These are phyloP conservation scores for Eumacrocentrus americanus DNA, from an alignment of 2,888 invertebrate genomes.

Conservation along the genomic window DNA sequence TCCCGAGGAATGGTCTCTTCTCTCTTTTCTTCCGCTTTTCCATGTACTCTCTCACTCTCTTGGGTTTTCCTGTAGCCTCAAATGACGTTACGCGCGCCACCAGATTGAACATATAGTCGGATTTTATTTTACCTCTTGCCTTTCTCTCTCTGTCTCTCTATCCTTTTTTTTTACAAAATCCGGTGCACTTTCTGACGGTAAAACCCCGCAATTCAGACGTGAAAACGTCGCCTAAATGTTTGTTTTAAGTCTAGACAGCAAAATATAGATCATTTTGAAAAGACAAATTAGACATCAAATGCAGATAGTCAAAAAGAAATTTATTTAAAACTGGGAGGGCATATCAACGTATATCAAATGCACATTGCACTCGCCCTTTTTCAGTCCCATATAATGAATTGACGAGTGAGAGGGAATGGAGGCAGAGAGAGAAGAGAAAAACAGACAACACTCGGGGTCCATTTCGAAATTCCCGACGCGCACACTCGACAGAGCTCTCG, in stretches of 20 bases:
- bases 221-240: neutral
- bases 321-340: too few relatives aligned
- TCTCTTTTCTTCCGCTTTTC: constrained; percentile 7
- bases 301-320: too few relatives aligned
- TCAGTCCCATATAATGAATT: too few relatives aligned
- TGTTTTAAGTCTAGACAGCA: too few relatives aligned
- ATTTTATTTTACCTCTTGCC: neutral
- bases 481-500: too few relatives aligned
- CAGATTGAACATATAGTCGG: constrained; percentile 1
- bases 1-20: constrained; percentile 18
- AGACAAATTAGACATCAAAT: too few relatives aligned
- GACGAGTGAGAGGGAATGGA: too few relatives aligned
- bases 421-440: neutral
- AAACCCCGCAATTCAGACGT: neutral
- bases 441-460: too few relatives aligned
- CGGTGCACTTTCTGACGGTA: neutral
- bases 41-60: constrained; percentile 7
- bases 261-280: too few relatives aligned
- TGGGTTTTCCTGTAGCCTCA: constrained; percentile 22
- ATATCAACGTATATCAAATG: too few relatives aligned
- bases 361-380: too few relatives aligned
- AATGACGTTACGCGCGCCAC: constrained; percentile 30
- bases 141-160: neutral
- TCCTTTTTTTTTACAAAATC: neutral
- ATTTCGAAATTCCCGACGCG: too few relatives aligned